Evolutionary conservation across 2,113 vertebrate species (phyloP).

Genomic region (Odontesthes bonariensis): DNA sequence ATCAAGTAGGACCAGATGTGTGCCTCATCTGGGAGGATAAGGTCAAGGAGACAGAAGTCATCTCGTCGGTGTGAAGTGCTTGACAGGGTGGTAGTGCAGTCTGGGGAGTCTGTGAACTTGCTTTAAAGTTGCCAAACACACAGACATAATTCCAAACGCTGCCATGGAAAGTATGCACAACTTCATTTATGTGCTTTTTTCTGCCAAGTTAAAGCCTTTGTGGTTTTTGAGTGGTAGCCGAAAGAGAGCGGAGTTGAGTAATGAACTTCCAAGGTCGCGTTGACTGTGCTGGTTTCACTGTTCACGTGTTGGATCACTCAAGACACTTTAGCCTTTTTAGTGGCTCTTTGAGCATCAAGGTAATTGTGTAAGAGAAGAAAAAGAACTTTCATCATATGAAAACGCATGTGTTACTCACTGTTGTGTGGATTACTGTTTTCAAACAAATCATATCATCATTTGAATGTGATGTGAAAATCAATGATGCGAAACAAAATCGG

Average conservation of each 20-base stretch:
- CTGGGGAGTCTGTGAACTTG: constrained; percentile 26
- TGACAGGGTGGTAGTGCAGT: background rate
- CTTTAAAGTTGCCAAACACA: constrained; percentile 18
- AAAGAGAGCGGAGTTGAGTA: constrained; percentile 36
- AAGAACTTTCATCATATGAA: too few species aligned
- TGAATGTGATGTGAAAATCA: too few species aligned
- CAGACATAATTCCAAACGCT: constrained; percentile 36
- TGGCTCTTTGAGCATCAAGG: background rate
- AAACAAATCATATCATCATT: too few species aligned
- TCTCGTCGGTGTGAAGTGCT: constrained; percentile 8
- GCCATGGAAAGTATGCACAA: constrained; percentile 67
- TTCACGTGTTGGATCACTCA: constrained; percentile 7
- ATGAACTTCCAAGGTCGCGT: constrained; percentile 49
- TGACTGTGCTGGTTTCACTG: constrained; percentile 36
- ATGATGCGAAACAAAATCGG: too few species aligned
- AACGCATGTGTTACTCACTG: background rate
- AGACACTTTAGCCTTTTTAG: constrained; percentile 10
- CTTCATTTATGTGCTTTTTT: constrained; percentile 53
- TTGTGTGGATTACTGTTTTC: too few species aligned
- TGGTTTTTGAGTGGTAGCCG: constrained; percentile 49
- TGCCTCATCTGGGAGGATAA: background rate
- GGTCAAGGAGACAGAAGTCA: constrained; percentile 27
- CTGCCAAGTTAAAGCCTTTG: constrained; percentile 48
- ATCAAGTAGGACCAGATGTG: constrained; percentile 30
- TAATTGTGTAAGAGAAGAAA: background rate